Percentiles rank a stretch among this genome's conserved stretches.
These are phyloP conservation scores for Drosophila quadrilineata DNA, from an alignment of 1,140 invertebrate genomes.

Conservation along the genomic window DNA sequence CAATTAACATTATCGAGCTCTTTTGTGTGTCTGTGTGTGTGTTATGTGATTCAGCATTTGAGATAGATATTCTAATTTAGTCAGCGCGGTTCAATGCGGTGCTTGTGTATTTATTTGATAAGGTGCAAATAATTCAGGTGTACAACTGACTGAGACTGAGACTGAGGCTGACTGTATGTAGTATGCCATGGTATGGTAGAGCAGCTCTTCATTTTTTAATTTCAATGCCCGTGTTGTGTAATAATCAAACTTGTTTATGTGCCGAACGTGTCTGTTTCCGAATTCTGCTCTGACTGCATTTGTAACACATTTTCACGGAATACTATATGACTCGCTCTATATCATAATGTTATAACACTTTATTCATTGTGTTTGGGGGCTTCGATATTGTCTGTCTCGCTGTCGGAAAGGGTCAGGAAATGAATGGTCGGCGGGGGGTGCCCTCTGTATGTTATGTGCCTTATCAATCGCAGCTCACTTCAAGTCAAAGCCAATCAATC, in stretches of 20 bases:
- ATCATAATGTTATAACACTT: constrained; percentile 23
- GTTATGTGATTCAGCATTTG: constrained; percentile 14
- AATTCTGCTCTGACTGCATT: constrained; percentile 67
- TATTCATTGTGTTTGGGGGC: constrained; percentile 17
- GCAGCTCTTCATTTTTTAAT: constrained; percentile 67
- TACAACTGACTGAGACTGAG: constrained; percentile 8
- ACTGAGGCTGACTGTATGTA: too few relatives aligned
- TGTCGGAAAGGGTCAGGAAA: constrained; percentile 14
- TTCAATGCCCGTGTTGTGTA: constrained; percentile 73
- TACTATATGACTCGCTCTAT: constrained; percentile 23
- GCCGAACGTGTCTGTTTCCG: constrained; percentile 72
- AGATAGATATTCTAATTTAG: constrained; percentile 71
- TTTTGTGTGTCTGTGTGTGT: background rate
- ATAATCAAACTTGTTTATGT: constrained; percentile 76
- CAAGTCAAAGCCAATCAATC: constrained; percentile 22
- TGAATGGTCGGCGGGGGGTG: background rate
- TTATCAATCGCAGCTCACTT: constrained; percentile 23
- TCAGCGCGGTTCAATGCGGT: constrained; percentile 40
- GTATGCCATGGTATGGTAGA: background rate
- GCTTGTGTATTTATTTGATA: constrained; percentile 69
- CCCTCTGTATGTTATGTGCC: too few relatives aligned
- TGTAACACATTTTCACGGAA: constrained; percentile 46
- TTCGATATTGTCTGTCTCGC: too few relatives aligned
- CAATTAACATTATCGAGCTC: too few relatives aligned
- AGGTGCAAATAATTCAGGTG: constrained; percentile 65